Evolutionary conservation across 2,113 vertebrate species (phyloP).

Genomic region (Motacilla tschutschensis): DNA sequence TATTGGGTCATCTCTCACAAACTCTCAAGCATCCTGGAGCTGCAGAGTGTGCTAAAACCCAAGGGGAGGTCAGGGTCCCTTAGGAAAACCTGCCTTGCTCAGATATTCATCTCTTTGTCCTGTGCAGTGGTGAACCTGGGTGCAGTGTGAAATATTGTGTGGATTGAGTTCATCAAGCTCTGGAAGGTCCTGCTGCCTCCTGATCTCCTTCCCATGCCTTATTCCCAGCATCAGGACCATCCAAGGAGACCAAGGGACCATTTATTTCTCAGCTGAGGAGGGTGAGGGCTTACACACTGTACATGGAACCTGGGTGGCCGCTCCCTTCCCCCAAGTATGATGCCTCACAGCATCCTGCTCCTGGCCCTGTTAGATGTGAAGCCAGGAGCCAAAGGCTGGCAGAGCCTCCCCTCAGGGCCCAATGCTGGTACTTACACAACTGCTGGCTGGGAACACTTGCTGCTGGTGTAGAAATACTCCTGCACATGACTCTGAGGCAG

Average conservation of each 20-base stretch:
- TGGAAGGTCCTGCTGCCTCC: background rate
- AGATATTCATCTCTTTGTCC: background rate
- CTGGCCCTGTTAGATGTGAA: accelerated
- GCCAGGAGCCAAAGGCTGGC: background rate
- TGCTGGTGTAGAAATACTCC: conserved; percentile 57
- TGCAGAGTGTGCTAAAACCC: background rate
- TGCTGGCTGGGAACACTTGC: conserved; percentile 41
- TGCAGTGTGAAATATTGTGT: accelerated
- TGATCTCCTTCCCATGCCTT: background rate
- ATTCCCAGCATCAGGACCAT: background rate
- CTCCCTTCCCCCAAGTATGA: background rate
- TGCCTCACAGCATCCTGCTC: background rate
- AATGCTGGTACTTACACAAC: conserved; percentile 25
- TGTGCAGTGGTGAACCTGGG: background rate
- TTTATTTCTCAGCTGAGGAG: background rate
- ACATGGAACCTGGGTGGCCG: accelerated
- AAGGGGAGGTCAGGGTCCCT: background rate
- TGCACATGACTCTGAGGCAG: conserved; percentile 33
- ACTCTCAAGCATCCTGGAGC: too few relatives aligned
- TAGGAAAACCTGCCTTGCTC: background rate
- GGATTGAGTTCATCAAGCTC: background rate
- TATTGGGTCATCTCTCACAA: background rate
- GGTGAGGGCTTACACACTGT: background rate
- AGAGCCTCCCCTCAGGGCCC: background rate
- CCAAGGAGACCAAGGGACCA: background rate